A percentile compares a stretch with the other conserved stretches of the same genome.
phyloP scores from a whole-genome alignment of 2,797 vertebrate genomes.

The Myotis myotis region DNA sequence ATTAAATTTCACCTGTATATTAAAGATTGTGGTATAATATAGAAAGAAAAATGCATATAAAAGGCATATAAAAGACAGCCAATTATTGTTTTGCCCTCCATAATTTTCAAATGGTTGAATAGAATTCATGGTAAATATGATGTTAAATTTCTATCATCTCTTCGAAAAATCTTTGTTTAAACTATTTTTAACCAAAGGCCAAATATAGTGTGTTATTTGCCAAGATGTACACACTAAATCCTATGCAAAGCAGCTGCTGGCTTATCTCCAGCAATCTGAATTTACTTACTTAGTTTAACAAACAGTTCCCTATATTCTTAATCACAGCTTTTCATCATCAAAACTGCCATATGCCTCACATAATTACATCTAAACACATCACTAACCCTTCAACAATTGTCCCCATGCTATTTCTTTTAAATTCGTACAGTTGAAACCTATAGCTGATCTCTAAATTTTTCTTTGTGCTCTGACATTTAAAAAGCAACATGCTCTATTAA shows the following conservation, averaged over 20 bases:
- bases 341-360: conserved; percentile 26
- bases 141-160: not conserved
- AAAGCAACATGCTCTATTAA: not conserved
- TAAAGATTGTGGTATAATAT: not conserved
- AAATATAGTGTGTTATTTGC: not conserved
- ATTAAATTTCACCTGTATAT: conserved; percentile 22
- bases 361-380: conserved; percentile 25
- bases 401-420: conserved; percentile 41
- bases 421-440: conserved; percentile 46
- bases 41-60: not conserved
- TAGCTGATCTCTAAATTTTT: not conserved
- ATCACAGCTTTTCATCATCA: conserved; percentile 36
- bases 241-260: conserved; percentile 1
- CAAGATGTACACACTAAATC: not conserved
- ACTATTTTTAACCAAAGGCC: conserved; percentile 26
- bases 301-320: not conserved
- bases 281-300: conserved; percentile 34
- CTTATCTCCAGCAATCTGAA: conserved; percentile 18
- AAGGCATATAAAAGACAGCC: not conserved
- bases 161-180: not conserved
- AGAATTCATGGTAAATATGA: not conserved
- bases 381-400: not conserved
- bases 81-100: not conserved
- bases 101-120: conserved; percentile 28
- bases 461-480: not conserved